Base-by-base conservation (phyloP, 2,113 vertebrate genomes). In the Rhodinocichla rosea region DNA sequence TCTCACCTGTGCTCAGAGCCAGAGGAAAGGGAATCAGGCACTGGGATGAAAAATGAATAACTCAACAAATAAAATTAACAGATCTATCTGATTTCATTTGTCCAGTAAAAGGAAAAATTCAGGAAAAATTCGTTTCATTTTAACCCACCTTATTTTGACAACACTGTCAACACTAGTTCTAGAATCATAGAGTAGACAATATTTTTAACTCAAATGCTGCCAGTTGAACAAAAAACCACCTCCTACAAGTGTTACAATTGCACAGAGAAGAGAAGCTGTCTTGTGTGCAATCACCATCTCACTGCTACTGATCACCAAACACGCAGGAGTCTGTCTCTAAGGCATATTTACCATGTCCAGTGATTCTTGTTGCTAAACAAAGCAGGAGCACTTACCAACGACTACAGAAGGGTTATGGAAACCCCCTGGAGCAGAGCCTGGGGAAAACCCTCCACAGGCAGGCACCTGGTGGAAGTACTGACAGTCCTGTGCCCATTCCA, bases 101-200 rank as follows among this genome's bases (percentile, higher is more conserved):
- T 64, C 84, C 47, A 80, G 18, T 52, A 52, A 76, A 67, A 74
- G 47, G 53, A 37, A 78, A 78, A 24, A 35, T 15, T 15, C 13
- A 74, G 47, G 62, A 37, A 78, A 78, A 24, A 35, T 13, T 15
- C 14, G 6, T 4, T 52, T 78, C 65, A 40, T 55, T 75, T 87
- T 52, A 73, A 52, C 42, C 18, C 57, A 79, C 30, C 33, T 91
- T 62, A 82, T 82, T 88, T 81, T 91, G 71, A 78, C 47, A 86
- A 47, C 27, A 87, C 60, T 24, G 59, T 60, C 52, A 77, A 64
- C 44, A 28, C 22, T 21, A 53, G 30, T 15, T 55, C 44, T 50
- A 70, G 64, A 73, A 37, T 15, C 1, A 0, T 2, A 1, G 0
- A 30, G 70, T 3, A 77, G 57, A 62, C 24, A 35, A 10, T 33